A percentile compares a stretch with the other conserved stretches of the same genome.
phyloP scores from a whole-genome alignment of 2,113 vertebrate species.

The Toxostoma redivivum region DNA sequence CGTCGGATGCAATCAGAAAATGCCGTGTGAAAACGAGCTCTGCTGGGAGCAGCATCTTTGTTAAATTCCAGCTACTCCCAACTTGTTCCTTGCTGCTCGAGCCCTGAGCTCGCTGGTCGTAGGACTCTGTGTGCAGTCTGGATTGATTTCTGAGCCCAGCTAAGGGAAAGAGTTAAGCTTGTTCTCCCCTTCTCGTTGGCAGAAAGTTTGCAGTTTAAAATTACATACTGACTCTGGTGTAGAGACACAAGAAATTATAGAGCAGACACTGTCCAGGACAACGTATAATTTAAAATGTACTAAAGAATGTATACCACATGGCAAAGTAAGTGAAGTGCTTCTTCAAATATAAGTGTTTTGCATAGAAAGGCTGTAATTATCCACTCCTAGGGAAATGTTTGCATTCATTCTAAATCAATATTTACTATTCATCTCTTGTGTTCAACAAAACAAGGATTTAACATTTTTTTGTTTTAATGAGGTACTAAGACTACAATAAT shows the following conservation, averaged over 20 bases:
- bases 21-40: conserved; percentile 5
- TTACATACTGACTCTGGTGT: conserved; percentile 88
- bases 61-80: not conserved
- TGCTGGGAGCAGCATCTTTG: conserved; percentile 51
- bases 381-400: conserved; percentile 88
- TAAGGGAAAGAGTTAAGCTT: conserved; percentile 79
- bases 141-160: conserved; percentile 37
- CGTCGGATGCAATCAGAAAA: conserved; percentile 18
- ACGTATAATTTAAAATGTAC: conserved; percentile 91
- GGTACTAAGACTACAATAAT: conserved; percentile 78
- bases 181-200: conserved; percentile 76
- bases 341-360: conserved; percentile 81
- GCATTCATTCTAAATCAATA: conserved; percentile 89
- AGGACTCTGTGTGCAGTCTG: not conserved
- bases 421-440: conserved; percentile 85
- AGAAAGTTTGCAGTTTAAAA: conserved; percentile 87
- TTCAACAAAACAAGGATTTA: conserved; percentile 83
- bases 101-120: conserved; percentile 14
- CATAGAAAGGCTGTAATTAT: conserved; percentile 89
- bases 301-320: conserved; percentile 87
- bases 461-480: conserved; percentile 81
- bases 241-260: conserved; percentile 92
- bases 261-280: conserved; percentile 89
- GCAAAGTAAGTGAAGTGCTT: conserved; percentile 86
- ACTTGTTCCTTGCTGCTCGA: not conserved